Base-by-base conservation (phyloP, 2,888 invertebrate species). In the Dryobotodes eremita region DNA sequence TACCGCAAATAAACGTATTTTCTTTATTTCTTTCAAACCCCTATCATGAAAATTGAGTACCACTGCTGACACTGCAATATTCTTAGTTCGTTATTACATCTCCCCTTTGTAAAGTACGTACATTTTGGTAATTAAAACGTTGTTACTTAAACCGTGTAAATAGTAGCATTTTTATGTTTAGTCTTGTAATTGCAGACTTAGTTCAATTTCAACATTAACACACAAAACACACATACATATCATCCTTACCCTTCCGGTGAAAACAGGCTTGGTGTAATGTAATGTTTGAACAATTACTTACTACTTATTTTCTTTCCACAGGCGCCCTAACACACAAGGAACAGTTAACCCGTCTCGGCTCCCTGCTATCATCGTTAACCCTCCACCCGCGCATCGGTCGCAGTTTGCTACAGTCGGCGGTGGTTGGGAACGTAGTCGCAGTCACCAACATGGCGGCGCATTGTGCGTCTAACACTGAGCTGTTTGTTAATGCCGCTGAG, bases 261-360 rank as follows among this genome's bases (percentile, higher is more conserved):
- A 53, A 53, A 53, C 53, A 53, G 6, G 55, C 55, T 4, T 57
- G 57, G 26, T 26, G 15, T 59, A 26, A 13, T 57, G 57, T n/a
- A 55, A 6, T 13, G 57, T 57, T n/a, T n/a, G 13, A 57, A 57
- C n/a, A n/a, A n/a, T 5, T 0, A 57, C n/a, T 55, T 55, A 23
- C 10, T 26, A 15, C 13, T 15, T 15, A 1, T 26, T 26, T 26
- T 53, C 1, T 31, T 13, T 65, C 50, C 71, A 4, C 96, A 92
- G 97, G 97, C 1, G 97, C 97, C 1, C 86, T 98, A 6, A 97
- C 98, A 48, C 79, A 92, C 0, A 80, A 95, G 0, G 98, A 98
- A 89, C 96, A 97, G 53, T 90, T 98, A 20, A 98, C 98, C 0
- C 94, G 97, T 0, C 94, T 98, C 0, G 98, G 98, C 2, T 92